These are phyloP conservation scores for Xiphophorus couchianus DNA, from an alignment of 2,113 vertebrate species.

Conservation along the genomic window DNA sequence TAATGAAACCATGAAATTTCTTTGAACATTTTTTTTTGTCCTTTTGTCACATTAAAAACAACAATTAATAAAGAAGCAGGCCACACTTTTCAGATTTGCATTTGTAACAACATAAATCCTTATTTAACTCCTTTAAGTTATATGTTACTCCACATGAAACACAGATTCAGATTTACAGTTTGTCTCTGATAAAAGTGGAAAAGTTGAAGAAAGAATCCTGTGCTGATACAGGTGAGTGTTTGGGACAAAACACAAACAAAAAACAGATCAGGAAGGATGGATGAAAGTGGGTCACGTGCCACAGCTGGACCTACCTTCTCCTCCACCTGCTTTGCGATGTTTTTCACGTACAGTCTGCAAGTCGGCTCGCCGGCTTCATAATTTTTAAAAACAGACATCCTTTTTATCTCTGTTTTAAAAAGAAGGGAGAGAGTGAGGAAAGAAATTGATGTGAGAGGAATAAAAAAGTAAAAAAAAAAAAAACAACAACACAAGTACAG, in stretches of 20 bases:
- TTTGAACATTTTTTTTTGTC: no score
- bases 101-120: background rate
- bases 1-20: background rate
- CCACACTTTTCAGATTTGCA: background rate
- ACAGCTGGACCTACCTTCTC: slow-evolving; percentile 86
- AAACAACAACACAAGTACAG: slow-evolving; percentile 30
- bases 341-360: slow-evolving; percentile 97
- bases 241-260: background rate
- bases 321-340: slow-evolving; percentile 94
- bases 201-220: background rate
- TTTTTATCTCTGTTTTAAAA: slow-evolving; percentile 90
- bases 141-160: no score
- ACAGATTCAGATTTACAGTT: no score
- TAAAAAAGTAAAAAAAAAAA: background rate
- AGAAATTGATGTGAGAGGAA: slow-evolving; percentile 10
- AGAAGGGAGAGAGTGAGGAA: background rate
- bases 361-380: slow-evolving; percentile 95
- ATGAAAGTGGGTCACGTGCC: slow-evolving; percentile 21
- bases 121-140: no score
- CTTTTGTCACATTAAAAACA: background rate
- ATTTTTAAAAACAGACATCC: slow-evolving; percentile 93
- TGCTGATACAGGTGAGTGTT: no score
- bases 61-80: no score
- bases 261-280: slow-evolving; percentile 1
- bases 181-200: no score